Evolutionary conservation across 2,888 invertebrate species (phyloP), one percentile per base, ranked within the genome.

Genomic region (Eurytoma adleriae): DNA sequence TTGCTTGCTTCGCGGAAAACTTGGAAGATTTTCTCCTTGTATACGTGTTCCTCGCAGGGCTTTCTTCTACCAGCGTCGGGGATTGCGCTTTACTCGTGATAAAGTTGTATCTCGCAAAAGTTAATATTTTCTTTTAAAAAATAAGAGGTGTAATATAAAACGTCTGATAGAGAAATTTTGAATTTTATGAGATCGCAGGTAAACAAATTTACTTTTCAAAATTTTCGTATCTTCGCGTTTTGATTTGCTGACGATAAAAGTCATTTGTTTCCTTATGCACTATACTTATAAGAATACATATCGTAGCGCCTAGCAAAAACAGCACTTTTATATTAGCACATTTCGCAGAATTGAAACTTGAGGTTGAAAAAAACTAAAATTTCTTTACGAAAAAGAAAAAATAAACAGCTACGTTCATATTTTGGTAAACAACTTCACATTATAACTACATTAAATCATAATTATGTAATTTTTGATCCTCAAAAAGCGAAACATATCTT

Each of bases 201-300:
- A 13, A 50, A n/a, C 13, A 54, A 68, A 68, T 68, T 68, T 54
- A 54, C 54, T 54, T 68, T 68, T 68, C n/a, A 68, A 68, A 54
- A 30, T 68, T 54, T 68, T 2, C 54, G n/a, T 27, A 27, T 14
- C 52, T 27, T 52, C 24, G 52, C 40, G 27, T 1, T 24, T 2
- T 24, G 24, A 1, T 24, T 2, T 24, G 24, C 2, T 2, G 24
- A 24, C 24, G 24, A 24, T 1, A 24, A 24, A 24, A n/a, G n/a
- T n/a, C 52, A 52, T 5, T 3, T 40, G 40, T 40, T 7, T 1
- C 3, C 4, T 40, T 40, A 40, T 7, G 40, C 40, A 40, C 0
- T 40, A 7, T 4, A 40, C 0, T 40, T 40, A 30, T 3, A 4
- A 40, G 0, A 40, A 40, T 40, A 40, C 4, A 40, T 40, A 4